Conservation (phyloP, 64 coral and sea anemone species). For the Montipora sp. region DNA sequence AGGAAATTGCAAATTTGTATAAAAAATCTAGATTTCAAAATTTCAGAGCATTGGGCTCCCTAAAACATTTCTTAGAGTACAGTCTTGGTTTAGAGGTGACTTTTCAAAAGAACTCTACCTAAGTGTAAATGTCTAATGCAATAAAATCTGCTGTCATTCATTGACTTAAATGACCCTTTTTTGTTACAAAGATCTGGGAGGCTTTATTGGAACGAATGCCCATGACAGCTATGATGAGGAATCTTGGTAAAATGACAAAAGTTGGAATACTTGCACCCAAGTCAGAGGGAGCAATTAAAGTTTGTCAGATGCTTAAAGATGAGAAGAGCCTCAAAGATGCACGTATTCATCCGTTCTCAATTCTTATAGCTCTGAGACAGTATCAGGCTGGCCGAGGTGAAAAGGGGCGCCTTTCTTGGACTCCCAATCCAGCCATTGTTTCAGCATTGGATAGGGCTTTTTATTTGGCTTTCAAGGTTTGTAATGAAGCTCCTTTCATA, state of each 20-base stretch:
- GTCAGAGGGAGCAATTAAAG: slow-evolving; percentile 52
- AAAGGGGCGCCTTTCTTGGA: slow-evolving; percentile 77
- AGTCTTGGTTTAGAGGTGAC: too few species aligned
- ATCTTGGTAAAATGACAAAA: slow-evolving; percentile 92
- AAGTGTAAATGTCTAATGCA: too few species aligned
- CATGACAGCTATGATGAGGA: slow-evolving; percentile 98
- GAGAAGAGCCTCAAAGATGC: slow-evolving; percentile 59
- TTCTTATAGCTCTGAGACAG: slow-evolving; percentile 80
- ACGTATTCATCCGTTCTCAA: slow-evolving; percentile 89
- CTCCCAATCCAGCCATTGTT: slow-evolving; percentile 58
- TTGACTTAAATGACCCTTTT: neutral
- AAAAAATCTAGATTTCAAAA: too few species aligned
- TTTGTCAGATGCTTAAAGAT: slow-evolving; percentile 53
- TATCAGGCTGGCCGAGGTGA: slow-evolving; percentile 84
- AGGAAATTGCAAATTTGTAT: too few species aligned
- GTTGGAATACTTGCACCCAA: slow-evolving; percentile 60
- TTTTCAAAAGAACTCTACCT: too few species aligned
- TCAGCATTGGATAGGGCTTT: slow-evolving; percentile 86
- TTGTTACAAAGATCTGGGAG: slow-evolving; percentile 74
- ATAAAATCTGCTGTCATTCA: too few species aligned
- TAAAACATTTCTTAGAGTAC: too few species aligned
- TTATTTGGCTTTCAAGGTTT: slow-evolving; percentile 92
- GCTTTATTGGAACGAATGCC: slow-evolving; percentile 97
- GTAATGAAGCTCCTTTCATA: too few species aligned
- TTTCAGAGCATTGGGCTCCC: too few species aligned